phyloP scores from a whole-genome alignment of 92 coral and sea anemone genomes.

The Anthopleura xanthogrammica region DNA sequence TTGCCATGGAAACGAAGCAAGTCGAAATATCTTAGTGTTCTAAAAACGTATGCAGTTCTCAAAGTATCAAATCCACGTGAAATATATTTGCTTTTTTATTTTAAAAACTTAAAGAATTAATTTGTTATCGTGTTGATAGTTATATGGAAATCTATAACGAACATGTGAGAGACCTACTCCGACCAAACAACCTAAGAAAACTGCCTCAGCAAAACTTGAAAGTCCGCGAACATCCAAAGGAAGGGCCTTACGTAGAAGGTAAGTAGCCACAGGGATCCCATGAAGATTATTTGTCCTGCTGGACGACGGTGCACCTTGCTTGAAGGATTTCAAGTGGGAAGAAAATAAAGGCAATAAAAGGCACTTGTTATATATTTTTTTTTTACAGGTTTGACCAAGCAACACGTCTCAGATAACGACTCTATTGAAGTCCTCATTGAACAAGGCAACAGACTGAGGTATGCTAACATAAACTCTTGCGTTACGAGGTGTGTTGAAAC shows the following conservation, averaged over 20 bases:
- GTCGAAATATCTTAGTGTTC: no score
- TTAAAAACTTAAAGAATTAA: no score
- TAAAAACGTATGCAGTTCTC: no score
- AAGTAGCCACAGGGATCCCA: not conserved
- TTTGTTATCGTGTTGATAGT: constrained; percentile 30
- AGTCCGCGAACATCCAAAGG: constrained; percentile 97
- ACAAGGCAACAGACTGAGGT: constrained; percentile 92
- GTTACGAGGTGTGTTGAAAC: not conserved
- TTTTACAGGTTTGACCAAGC: constrained; percentile 81
- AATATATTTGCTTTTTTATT: no score
- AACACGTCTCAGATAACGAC: constrained; percentile 91
- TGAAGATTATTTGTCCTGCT: not conserved
- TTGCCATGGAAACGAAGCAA: no score
- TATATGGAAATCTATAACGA: constrained; percentile 96
- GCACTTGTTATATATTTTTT: not conserved
- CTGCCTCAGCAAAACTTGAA: constrained; percentile 81
- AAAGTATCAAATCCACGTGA: no score
- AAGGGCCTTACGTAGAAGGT: constrained; percentile 98
- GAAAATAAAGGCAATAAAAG: no score
- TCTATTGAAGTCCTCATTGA: constrained; percentile 92
- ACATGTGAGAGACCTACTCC: constrained; percentile 82
- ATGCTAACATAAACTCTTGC: not conserved
- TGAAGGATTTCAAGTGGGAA: no score
- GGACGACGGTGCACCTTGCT: not conserved
- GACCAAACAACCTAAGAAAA: constrained; percentile 69